Conservation (phyloP, 2,888 invertebrate species). For the Trachelus troglodyta region DNA sequence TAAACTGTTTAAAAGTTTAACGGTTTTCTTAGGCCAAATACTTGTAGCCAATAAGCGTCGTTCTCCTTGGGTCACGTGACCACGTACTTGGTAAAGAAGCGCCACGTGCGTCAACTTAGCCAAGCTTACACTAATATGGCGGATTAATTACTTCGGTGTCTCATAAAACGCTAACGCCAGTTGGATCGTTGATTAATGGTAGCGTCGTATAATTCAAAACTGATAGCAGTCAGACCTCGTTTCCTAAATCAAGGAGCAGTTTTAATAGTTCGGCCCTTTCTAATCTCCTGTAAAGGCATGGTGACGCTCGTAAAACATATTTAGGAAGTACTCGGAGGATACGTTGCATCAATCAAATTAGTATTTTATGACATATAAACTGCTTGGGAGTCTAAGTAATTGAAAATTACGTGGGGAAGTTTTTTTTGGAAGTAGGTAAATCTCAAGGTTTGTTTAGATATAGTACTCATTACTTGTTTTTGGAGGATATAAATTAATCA, state of each 20-base stretch:
- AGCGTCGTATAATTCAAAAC: conserved; percentile 27
- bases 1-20: background rate
- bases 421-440: background rate
- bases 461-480: background rate
- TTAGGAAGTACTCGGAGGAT: background rate
- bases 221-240: background rate
- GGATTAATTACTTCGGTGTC: conserved; percentile 35
- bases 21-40: background rate
- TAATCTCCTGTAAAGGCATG: background rate
- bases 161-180: conserved; percentile 36
- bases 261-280: conserved; percentile 9
- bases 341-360: background rate
- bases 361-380: background rate
- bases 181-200: conserved; percentile 36
- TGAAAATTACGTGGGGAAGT: background rate
- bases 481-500: background rate
- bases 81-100: background rate
- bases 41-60: background rate
- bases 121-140: conserved; percentile 28
- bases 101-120: background rate
- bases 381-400: background rate
- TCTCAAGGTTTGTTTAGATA: background rate
- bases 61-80: background rate
- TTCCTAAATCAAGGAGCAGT: background rate
- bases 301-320: background rate